Evolutionary conservation across 2,113 vertebrate genomes (phyloP).

Genomic region (Pluvialis apricaria): DNA sequence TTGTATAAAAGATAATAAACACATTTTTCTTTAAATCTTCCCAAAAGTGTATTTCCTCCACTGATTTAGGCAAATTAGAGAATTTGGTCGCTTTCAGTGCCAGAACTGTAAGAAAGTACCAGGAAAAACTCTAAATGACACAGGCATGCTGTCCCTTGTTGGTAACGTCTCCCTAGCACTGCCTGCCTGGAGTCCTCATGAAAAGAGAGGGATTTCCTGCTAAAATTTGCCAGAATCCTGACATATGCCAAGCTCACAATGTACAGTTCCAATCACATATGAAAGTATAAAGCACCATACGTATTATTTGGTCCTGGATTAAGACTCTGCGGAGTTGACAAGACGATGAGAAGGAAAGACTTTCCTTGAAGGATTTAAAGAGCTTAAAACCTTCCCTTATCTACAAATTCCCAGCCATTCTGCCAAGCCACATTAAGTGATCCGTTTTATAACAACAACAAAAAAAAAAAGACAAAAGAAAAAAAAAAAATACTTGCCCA

Average conservation of each 20-base stretch:
- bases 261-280: not conserved
- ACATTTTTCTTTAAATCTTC: not conserved
- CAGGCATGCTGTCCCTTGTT: not conserved
- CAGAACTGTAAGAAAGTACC: not conserved
- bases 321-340: not conserved
- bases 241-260: not conserved
- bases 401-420: not conserved
- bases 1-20: not conserved
- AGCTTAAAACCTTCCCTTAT: not conserved
- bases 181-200: not conserved
- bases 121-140: not conserved
- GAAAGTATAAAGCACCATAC: not conserved
- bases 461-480: not conserved
- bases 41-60: not conserved
- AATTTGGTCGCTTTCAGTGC: not conserved
- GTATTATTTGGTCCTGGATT: not conserved
- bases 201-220: not conserved
- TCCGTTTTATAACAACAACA: not conserved
- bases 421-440: not conserved
- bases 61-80: not conserved
- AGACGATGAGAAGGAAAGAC: not conserved
- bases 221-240: not conserved
- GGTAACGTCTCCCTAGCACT: not conserved
- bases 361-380: not conserved
- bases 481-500: not conserved